A percentile compares a stretch with the other conserved stretches of the same genome.
Conservation (phyloP, 2,888 invertebrate species). For the Hyposoter dolosus region DNA sequence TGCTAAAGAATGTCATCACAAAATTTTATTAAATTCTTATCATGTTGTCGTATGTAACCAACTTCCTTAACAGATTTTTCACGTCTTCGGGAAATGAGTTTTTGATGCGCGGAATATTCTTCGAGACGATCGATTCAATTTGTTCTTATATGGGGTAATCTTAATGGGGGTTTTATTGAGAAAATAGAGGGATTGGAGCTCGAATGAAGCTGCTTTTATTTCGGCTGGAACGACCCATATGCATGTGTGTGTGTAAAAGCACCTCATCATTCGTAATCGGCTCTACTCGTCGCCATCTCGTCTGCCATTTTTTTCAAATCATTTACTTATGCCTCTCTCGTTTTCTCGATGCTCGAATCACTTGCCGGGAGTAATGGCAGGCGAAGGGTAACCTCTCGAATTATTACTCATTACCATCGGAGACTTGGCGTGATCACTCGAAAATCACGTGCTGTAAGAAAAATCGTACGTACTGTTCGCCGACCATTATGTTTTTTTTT, state of each 20-base stretch:
- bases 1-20: no score
- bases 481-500: slow-evolving; percentile 2
- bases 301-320: slow-evolving; percentile 11
- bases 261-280: slow-evolving; percentile 36
- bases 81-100: neutral
- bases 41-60: no score
- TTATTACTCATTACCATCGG: slow-evolving; percentile 39
- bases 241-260: slow-evolving; percentile 16
- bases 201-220: neutral
- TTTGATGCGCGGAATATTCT: neutral
- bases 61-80: neutral
- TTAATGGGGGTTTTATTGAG: neutral
- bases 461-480: neutral
- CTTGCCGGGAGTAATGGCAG: slow-evolving; percentile 9
- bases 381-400: slow-evolving; percentile 41
- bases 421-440: neutral
- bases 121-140: neutral
- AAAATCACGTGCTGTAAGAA: slow-evolving; percentile 6
- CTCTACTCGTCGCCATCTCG: slow-evolving; percentile 34
- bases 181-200: neutral
- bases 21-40: no score
- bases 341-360: slow-evolving; percentile 19
- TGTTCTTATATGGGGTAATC: neutral
- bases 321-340: slow-evolving; percentile 19
- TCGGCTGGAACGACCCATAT: slow-evolving; percentile 4